A percentile compares a stretch with the other conserved stretches of the same genome.
Evolutionary conservation across 1,140 invertebrate genomes (phyloP).

Genomic region (Apis mellifera): DNA sequence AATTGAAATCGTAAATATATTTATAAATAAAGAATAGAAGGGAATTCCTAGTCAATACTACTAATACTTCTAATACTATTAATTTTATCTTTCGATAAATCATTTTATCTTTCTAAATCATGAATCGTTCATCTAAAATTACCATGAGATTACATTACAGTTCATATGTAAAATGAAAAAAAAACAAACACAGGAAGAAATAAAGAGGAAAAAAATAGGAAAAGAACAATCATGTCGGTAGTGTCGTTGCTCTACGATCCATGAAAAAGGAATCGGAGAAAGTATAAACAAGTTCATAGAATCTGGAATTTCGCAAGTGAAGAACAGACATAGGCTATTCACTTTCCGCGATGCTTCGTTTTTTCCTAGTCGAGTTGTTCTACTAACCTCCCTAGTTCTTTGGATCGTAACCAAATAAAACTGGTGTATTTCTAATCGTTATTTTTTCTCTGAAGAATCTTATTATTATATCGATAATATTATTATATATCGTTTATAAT

Average conservation of each 20-base stretch:
- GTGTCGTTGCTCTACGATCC: constrained; percentile 36
- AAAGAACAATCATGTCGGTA: constrained; percentile 17
- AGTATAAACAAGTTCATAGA: constrained; percentile 36
- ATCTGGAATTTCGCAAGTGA: constrained; percentile 30
- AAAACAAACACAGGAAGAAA: constrained; percentile 10
- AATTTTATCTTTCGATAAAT: too few species aligned
- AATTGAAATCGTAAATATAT: not conserved
- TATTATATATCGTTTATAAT: not conserved
- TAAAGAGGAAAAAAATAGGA: constrained; percentile 1
- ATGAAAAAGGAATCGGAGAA: constrained; percentile 53
- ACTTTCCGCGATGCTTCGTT: constrained; percentile 24
- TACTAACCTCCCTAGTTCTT: constrained; percentile 41
- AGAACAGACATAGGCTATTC: constrained; percentile 22
- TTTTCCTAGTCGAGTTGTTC: constrained; percentile 13
- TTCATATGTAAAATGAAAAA: not conserved
- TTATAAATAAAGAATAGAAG: not conserved
- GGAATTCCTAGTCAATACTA: too few species aligned
- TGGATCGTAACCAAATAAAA: not conserved
- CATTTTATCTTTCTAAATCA: not conserved
- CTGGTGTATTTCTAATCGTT: not conserved
- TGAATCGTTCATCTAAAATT: not conserved
- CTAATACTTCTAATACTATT: too few species aligned
- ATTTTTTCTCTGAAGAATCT: not conserved
- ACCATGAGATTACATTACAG: not conserved
- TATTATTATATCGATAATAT: constrained; percentile 15